phyloP scores from a whole-genome alignment of 2,888 invertebrate genomes.

The Tetropium fuscum region DNA sequence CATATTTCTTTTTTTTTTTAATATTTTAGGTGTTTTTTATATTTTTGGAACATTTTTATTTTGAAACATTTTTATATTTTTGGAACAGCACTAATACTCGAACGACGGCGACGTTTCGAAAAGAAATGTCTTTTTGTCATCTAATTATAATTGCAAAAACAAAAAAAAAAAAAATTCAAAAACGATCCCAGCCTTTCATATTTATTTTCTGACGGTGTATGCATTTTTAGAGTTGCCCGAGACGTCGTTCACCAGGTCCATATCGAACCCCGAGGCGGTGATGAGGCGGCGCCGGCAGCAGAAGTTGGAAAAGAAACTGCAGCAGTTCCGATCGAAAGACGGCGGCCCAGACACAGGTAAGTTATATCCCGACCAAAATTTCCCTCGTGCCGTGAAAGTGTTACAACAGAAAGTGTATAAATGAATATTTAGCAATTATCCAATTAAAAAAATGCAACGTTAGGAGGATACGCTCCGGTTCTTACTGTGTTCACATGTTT shows the following conservation, averaged over 20 bases:
- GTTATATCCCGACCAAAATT: background rate
- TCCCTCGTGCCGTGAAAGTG: no score
- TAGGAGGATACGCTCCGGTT: background rate
- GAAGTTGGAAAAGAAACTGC: conserved; percentile 89
- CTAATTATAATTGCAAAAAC: no score
- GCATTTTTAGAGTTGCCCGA: conserved; percentile 87
- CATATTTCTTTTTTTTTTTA: no score
- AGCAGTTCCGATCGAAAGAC: conserved; percentile 95
- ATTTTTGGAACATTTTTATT: no score
- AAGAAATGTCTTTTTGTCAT: no score
- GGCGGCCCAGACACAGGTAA: conserved; percentile 92
- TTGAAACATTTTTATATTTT: no score
- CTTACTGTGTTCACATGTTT: background rate
- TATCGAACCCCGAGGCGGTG: conserved; percentile 99
- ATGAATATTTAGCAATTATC: no score
- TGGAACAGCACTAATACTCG: no score
- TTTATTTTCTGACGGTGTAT: conserved; percentile 32
- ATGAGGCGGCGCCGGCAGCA: conserved; percentile 97
- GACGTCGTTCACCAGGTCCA: conserved; percentile 98
- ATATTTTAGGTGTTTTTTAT: no score
- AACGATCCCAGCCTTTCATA: background rate
- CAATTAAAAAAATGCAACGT: background rate
- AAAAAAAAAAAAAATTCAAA: no score
- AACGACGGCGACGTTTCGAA: no score
- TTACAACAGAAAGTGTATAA: no score